Evolutionary conservation across 2,888 invertebrate species (phyloP), one percentile per base, ranked within the genome.

Genomic region (Dioctria linearis): DNA sequence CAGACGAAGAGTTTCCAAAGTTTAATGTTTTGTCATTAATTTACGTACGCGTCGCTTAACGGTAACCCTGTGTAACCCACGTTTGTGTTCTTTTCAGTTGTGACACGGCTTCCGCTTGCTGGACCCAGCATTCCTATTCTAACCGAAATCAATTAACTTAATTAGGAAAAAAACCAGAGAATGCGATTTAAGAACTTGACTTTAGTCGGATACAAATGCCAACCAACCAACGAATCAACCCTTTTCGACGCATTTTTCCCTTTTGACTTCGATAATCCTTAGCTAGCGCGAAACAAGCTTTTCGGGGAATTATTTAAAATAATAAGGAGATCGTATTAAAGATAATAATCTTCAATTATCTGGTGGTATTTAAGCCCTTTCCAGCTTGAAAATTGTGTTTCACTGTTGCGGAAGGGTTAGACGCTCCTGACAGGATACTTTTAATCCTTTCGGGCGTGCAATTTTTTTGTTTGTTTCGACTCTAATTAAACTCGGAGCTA

Each of bases 271-370:
- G 13, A 5, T 67, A 80, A 79, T 80, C 79, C 69, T 54, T 54
- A 63, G 11, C 76, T 54, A 80, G 57, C 51, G 73, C 71, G 80
- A 82, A 80, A 82, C 80, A 82, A 81, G 79, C 82, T 82, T 79
- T 82, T 73, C 65, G 39, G 81, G 25, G 80, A 82, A 80, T 80
- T 82, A 81, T 81, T 80, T 69, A 78, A 81, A 82, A 80, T 78
- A 82, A 82, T 80, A 79, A 82, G 73, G 61, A 80, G 80, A 82
- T 82, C 80, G 80, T 78, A 81, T 82, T 81, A 82, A 80, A 81
- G 81, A 81, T 82, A 82, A 82, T 82, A 81, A 82, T 82, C 81
- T 81, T 82, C 81, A 82, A 82, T 82, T 81, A 82, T 82, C 80
- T 73, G 80, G 71, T 80, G 79, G 80, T 81, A 79, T 65, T 79